Base-by-base conservation (phyloP, 2,113 vertebrate species). In the Orthochromis indermauri region DNA sequence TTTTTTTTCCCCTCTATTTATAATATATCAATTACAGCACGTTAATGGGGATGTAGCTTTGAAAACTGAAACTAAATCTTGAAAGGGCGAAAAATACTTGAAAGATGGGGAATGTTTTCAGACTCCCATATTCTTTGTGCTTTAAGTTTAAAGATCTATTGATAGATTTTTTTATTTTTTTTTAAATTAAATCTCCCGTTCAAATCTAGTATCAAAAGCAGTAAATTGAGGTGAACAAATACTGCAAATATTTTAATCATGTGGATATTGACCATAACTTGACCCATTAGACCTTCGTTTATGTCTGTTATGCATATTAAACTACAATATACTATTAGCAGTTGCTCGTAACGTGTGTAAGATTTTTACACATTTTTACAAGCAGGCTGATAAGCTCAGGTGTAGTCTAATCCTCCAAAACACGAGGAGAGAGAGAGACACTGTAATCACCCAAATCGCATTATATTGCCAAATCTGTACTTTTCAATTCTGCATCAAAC, bases 1-100 rank as follows among this genome's bases (percentile, higher is more conserved):
- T n/a, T 40, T 8, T 17, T 10, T 0, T 0, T 0, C 24, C 57
- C 26, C 6, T 28, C 6, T 76, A 28, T 17, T 76, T 19, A 16
- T 26, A 28, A 24, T 76, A 19, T 17, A 19, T 47, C 4, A 17
- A 17, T 47, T 76, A 76, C 40, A 17, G 5, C 21, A 76, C 16
- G 4, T 47, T 17, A 16, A 76, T 47, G 4, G 68, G 6, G 4
- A 16, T 73, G 13, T 76, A 28, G 40, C 40, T 76, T 76, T 76
- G 40, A 47, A 26, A 28, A 76, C 9, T 28, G 21, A 47, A 76
- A 47, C 21, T 7, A 47, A 76, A 73, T 45, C 68, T 26, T 45
- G 3, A 73, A 73, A 45, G 37, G 21, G 37, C 1, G 8, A 26
- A 45, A 33, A 73, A 10, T 45, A 42, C 66, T 47, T 76, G 13